A percentile compares a stretch with the other conserved stretches of the same genome.
Evolutionary conservation across 2,888 invertebrate species (phyloP).

Genomic region (Cryptus armator): DNA sequence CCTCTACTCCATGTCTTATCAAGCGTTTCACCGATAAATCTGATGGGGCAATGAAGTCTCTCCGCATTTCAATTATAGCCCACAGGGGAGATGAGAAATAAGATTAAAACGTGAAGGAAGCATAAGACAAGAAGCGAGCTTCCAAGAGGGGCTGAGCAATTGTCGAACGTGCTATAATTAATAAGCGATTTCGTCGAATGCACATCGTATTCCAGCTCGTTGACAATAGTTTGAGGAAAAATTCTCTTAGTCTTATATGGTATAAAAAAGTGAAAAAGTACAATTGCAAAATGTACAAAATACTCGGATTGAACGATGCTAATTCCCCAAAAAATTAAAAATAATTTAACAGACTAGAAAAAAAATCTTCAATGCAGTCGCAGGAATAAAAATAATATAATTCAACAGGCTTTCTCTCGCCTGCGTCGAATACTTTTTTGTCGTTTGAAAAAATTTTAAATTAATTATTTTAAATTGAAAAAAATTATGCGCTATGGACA

Average conservation of each 20-base stretch:
- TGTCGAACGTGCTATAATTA: not conserved
- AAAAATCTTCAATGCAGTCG: no score
- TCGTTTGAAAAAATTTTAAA: no score
- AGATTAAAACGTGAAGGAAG: not conserved
- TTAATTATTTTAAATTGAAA: not conserved
- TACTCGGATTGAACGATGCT: no score
- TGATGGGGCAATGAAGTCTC: constrained; percentile 59
- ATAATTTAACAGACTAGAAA: no score
- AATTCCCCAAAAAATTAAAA: no score
- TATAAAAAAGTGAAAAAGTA: no score
- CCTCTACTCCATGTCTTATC: constrained; percentile 61
- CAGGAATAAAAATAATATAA: no score
- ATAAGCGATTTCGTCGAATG: not conserved
- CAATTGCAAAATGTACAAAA: no score
- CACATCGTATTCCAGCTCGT: not conserved
- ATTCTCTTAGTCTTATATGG: not conserved
- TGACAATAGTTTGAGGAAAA: not conserved
- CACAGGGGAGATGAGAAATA: constrained; percentile 1
- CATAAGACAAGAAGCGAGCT: not conserved
- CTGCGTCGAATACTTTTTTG: no score
- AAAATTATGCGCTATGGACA: not conserved
- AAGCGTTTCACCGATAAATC: constrained; percentile 66
- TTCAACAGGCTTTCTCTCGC: no score
- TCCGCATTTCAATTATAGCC: constrained; percentile 56
- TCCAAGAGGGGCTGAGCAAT: not conserved